These are phyloP conservation scores for Stichopus chloronotus DNA, from an alignment of 35 echinoderm and acorn worm genomes.

Conservation along the genomic window DNA sequence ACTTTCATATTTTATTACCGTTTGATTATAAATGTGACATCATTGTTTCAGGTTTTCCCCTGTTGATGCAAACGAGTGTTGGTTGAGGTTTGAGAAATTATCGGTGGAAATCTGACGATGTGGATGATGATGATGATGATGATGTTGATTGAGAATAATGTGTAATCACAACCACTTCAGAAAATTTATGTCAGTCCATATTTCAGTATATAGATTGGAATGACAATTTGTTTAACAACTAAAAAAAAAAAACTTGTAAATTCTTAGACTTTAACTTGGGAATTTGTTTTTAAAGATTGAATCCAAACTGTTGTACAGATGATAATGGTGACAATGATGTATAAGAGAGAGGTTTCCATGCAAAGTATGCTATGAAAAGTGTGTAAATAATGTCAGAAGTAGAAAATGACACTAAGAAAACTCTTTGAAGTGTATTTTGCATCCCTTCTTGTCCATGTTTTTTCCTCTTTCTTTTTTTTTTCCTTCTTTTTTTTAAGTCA, in stretches of 20 bases:
- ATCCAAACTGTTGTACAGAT: constrained; percentile 45
- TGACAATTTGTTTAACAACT: background rate
- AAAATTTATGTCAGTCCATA: background rate
- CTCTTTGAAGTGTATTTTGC: constrained; percentile 44
- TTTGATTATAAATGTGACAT: background rate
- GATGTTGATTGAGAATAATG: background rate
- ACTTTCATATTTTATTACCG: background rate
- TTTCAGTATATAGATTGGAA: background rate
- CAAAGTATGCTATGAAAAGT: constrained; percentile 18
- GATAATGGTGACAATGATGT: background rate
- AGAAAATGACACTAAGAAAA: background rate
- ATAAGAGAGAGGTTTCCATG: constrained; percentile 40
- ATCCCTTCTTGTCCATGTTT: constrained; percentile 21
- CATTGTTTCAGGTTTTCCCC: background rate
- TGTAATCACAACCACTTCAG: background rate
- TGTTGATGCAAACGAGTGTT: background rate
- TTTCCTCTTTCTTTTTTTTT: background rate
- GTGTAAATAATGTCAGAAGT: constrained; percentile 40
- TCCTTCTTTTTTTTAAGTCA: background rate
- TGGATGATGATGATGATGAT: background rate
- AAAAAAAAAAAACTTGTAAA: constrained; percentile 40
- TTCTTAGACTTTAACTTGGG: constrained; percentile 12
- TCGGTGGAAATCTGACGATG: background rate
- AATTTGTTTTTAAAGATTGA: constrained; percentile 30
- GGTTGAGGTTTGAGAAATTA: background rate